Base-by-base conservation (phyloP, 2,113 vertebrate species). In the Mesocricetus auratus region DNA sequence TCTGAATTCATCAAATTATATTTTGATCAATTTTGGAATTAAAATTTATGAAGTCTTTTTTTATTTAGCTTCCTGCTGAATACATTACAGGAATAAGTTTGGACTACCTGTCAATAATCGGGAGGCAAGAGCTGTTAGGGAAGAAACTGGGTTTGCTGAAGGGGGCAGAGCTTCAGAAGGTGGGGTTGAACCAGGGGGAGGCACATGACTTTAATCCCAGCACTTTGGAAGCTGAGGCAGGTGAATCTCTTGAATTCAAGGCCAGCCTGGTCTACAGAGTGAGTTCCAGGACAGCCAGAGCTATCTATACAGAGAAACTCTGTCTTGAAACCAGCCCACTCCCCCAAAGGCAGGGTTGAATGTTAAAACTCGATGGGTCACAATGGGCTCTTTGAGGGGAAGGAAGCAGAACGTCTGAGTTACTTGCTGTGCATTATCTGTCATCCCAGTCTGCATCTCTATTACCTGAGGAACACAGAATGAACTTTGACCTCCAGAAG, bases 21-120 rank as follows among this genome's bases (percentile, higher is more conserved):
- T 89, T 95, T 96, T 73, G 50, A 33, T 90, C 24, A 66, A 21
- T 92, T 85, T 81, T 21, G 66, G 9, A 94, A 50, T 82, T 93
- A 74, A 93, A 53, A 77, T 47, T 62, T 74, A 89, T 71, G 74
- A 62, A 64, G 60, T 78, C 90, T 86, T 73, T 39, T 39, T 74
- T 91, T 1, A 58, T 86, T 5, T 26, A 64, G 47, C 86, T 45
- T 92, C 10, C 45, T 73, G 22, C 50, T 88, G 68, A 91, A 36
- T 87, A 13, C 22, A 60, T 77, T 77, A 36, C 29, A 5, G 29
- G 39, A 33, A 33, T 75, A 89, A 89, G 71, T 60, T 56, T 47
- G 39, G 39, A 58, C 17, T 62, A 15, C 69, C 39, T 47, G 39
- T 73, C 71, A 62, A 21, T 75, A 62, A 26, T 47, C 19, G 7